phyloP scores from a whole-genome alignment of 92 coral and sea anemone species.

The Actinernus sp. region DNA sequence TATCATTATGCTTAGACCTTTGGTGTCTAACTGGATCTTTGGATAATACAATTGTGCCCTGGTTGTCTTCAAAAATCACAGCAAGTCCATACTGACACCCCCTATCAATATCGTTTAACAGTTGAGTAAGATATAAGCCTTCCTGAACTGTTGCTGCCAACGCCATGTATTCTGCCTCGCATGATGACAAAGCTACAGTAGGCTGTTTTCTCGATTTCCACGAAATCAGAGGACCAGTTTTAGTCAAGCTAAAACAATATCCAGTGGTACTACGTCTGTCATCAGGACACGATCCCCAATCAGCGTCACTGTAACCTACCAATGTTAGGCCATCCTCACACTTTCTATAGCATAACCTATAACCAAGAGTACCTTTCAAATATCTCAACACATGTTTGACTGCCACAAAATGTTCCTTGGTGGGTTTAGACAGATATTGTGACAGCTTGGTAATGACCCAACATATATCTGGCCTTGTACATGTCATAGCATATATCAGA shows the following conservation, averaged over 20 bases:
- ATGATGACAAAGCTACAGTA: slow-evolving; percentile 31
- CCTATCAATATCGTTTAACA: slow-evolving; percentile 33
- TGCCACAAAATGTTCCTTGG: slow-evolving; percentile 37
- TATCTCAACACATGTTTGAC: slow-evolving; percentile 49
- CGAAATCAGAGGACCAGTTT: slow-evolving; percentile 23
- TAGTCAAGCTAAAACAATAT: slow-evolving; percentile 47
- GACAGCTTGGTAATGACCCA: slow-evolving; percentile 42
- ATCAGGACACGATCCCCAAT: slow-evolving; percentile 53
- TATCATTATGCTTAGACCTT: too few species aligned
- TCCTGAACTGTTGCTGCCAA: slow-evolving; percentile 46
- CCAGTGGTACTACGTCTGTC: slow-evolving; percentile 56
- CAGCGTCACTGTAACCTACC: slow-evolving; percentile 41
- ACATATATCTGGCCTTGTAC: slow-evolving; percentile 66
- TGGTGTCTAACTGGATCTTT: slow-evolving; percentile 59
- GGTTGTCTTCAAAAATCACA: slow-evolving; percentile 58
- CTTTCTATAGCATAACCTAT: slow-evolving; percentile 45
- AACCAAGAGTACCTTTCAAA: slow-evolving; percentile 55
- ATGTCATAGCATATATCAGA: slow-evolving; percentile 51
- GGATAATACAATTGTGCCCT: slow-evolving; percentile 57
- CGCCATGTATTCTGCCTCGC: slow-evolving; percentile 52
- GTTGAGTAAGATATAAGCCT: slow-evolving; percentile 21
- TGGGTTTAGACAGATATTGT: slow-evolving; percentile 36
- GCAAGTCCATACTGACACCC: slow-evolving; percentile 4
- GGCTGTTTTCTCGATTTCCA: slow-evolving; percentile 47
- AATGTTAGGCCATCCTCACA: slow-evolving; percentile 28